Conservation (phyloP, 2,797 vertebrate genomes). For the Macropus fuliginosus region DNA sequence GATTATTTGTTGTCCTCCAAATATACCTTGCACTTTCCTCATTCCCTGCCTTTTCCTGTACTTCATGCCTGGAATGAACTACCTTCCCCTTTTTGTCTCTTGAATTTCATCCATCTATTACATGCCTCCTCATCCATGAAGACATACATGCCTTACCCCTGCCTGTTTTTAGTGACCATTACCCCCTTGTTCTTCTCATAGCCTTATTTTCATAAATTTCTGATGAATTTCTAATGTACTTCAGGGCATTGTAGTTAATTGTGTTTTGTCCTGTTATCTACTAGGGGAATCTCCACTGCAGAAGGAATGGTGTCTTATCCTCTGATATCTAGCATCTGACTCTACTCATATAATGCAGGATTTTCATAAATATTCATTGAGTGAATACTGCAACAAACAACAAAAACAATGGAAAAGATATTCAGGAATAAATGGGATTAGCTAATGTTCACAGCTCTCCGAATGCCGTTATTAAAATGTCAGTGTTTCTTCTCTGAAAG, state of each 20-base stretch:
- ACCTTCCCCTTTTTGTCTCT: neutral
- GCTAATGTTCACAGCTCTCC: neutral
- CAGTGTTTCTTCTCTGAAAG: neutral
- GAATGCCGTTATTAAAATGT: neutral
- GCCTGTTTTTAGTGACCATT: neutral
- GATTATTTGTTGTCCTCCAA: neutral
- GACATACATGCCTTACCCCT: neutral
- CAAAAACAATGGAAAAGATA: neutral
- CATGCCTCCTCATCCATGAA: neutral
- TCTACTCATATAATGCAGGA: neutral
- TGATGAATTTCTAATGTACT: neutral
- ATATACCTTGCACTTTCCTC: neutral
- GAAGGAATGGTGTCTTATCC: neutral
- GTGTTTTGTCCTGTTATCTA: neutral
- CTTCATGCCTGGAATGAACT: neutral
- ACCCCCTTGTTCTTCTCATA: neutral
- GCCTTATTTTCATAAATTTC: neutral
- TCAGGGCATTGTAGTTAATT: neutral
- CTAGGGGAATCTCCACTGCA: neutral
- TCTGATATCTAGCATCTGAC: neutral
- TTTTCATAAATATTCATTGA: slow-evolving; percentile 24
- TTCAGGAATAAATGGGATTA: neutral
- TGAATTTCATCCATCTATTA: neutral
- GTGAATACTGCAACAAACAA: neutral
- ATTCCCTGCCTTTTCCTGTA: neutral